phyloP scores from a whole-genome alignment of 2,113 vertebrate genomes.

The Mus spicilegus region DNA sequence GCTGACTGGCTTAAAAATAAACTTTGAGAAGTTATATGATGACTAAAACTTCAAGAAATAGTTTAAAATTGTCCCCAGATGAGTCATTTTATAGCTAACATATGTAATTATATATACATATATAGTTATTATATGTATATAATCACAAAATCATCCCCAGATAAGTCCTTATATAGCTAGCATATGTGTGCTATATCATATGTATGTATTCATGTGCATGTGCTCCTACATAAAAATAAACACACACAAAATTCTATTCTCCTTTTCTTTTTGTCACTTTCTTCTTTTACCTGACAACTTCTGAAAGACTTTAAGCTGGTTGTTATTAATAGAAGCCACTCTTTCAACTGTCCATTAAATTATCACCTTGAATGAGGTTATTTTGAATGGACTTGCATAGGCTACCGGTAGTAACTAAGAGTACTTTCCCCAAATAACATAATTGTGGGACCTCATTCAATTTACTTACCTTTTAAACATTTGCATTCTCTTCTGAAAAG shows the following conservation, averaged over 20 bases:
- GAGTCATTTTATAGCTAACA: not conserved
- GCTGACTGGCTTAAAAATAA: conserved; percentile 29
- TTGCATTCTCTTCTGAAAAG: not conserved
- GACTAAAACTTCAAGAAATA: not conserved
- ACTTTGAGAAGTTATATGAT: not conserved
- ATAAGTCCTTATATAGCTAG: not conserved
- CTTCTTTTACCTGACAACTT: not conserved
- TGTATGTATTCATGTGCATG: too few relatives aligned
- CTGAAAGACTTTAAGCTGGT: not conserved
- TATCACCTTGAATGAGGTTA: conserved; percentile 37
- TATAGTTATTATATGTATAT: not conserved
- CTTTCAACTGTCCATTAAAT: conserved; percentile 24
- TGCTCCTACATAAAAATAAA: not conserved
- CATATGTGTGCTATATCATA: not conserved
- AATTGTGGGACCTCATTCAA: not conserved
- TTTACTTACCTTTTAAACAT: conserved; percentile 49
- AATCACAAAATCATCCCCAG: not conserved
- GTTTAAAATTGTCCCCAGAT: not conserved
- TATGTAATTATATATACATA: not conserved
- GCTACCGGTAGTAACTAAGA: not conserved
- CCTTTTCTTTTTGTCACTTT: not conserved
- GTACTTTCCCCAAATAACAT: conserved; percentile 33
- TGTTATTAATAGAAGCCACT: conserved; percentile 22
- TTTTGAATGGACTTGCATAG: not conserved
- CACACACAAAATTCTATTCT: not conserved